Base-by-base conservation (phyloP, 2,888 invertebrate species). In the Andricus quercusramuli region DNA sequence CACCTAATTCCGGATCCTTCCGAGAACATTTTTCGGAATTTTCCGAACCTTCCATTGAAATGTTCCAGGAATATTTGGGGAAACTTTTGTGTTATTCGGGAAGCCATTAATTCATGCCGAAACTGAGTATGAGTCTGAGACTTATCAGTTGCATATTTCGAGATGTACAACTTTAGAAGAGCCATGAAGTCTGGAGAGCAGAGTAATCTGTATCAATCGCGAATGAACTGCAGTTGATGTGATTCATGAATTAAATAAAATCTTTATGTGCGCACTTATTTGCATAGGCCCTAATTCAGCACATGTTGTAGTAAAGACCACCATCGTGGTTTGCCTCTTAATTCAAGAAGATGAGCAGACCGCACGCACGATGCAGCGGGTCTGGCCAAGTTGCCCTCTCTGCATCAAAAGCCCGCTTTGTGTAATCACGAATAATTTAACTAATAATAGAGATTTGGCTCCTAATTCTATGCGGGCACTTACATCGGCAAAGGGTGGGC, bases 271-370 rank as follows among this genome's bases (percentile, higher is more conserved):
- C n/a, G 15, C 41, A 67, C 41, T 41, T 74, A 74, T 74, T 74
- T 74, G 25, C 56, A 74, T 56, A 74, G 56, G 29, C n/a, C 74
- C 74, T 74, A 74, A 74, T 74, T 74, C 74, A 47, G 56, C 20
- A 74, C 51, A 56, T 56, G 56, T 74, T 74, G 74, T 56, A 56
- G 74, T 32, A 74, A 74, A 74, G 74, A 74, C 74, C 74, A 74
- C 74, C 74, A 74, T 74, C 56, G 74, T 56, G 74, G 74, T 29
- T 56, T 74, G 25, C 70, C 79, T 77, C 77, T 65, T 81, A 79
- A 81, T 81, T 82, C 79, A 70, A 74, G 51, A 78, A 70, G 82
- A 82, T 78, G 80, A 37, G 78, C 51, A 47, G 82, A 82, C 82
- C 82, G 80, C 82, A 82, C 82, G 77, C 82, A 66, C 64, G 78